Conservation (phyloP, 2,888 invertebrate genomes). For the Trissolcus brochymenae region DNA sequence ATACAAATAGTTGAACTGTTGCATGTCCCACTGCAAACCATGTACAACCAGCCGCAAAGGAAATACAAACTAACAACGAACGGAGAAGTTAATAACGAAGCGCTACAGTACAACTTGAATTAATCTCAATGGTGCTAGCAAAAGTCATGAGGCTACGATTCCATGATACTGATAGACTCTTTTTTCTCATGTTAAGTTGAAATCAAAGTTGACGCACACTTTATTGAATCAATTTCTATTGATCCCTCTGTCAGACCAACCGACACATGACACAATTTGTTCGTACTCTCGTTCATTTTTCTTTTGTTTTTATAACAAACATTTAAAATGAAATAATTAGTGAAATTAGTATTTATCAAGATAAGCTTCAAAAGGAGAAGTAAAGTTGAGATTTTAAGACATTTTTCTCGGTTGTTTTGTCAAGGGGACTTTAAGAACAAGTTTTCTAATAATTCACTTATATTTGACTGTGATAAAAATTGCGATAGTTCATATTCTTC, state of each 20-base stretch:
- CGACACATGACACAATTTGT: too few species aligned
- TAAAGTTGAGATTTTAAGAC: neutral
- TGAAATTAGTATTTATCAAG: too few species aligned
- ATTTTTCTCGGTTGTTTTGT: neutral
- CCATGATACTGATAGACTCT: conserved; percentile 33
- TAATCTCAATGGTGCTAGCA: conserved; percentile 66
- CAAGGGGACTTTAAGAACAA: neutral
- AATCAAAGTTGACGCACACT: conserved; percentile 26
- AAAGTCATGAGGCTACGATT: conserved; percentile 65
- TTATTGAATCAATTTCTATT: neutral
- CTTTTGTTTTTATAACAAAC: too few species aligned
- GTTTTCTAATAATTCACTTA: conserved; percentile 27
- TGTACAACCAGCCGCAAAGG: conserved; percentile 82
- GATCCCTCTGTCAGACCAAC: too few species aligned
- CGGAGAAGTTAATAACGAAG: conserved; percentile 70
- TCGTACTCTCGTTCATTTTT: too few species aligned
- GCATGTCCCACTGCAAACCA: conserved; percentile 90
- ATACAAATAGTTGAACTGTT: conserved; percentile 90
- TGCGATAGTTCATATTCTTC: conserved; percentile 18
- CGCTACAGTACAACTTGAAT: conserved; percentile 68
- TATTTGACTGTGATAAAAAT: conserved; percentile 51
- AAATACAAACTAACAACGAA: conserved; percentile 75
- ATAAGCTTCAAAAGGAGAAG: neutral
- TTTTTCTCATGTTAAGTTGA: conserved; percentile 5
- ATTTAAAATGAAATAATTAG: too few species aligned